Conservation (phyloP, 2,113 vertebrate genomes). For the Eulacestoma nigropectus region DNA sequence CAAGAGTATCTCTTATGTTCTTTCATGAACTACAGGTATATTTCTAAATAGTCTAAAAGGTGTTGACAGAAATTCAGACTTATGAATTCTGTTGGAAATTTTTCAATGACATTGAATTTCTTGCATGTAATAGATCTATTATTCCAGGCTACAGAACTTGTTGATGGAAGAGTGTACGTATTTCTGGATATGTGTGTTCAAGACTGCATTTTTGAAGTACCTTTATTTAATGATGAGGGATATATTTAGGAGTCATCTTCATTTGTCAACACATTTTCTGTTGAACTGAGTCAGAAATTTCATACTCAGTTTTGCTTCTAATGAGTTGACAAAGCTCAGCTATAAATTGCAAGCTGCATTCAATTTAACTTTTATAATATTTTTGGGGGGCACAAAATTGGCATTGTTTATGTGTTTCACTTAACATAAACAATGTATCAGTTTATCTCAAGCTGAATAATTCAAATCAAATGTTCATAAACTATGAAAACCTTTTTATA, state of each 20-base stretch:
- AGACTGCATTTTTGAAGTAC: neutral
- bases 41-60: neutral
- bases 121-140: neutral
- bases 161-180: neutral
- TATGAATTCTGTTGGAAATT: neutral
- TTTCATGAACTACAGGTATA: neutral
- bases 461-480: constrained; percentile 53
- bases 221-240: neutral
- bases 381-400: constrained; percentile 8
- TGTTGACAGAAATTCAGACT: neutral
- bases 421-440: constrained; percentile 61
- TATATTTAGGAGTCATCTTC: constrained; percentile 9
- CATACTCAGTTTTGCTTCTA: neutral
- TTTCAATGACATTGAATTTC: neutral
- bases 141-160: neutral
- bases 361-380: neutral
- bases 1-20: neutral
- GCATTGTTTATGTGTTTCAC: constrained; percentile 22
- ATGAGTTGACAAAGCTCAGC: neutral
- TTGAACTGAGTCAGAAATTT: neutral
- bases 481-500: constrained; percentile 42
- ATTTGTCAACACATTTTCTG: neutral
- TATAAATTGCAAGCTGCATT: neutral
- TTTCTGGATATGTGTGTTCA: neutral
- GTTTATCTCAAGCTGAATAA: constrained; percentile 54